Base-by-base conservation (phyloP, 2,888 invertebrate species). In the Gastrophysa polygoni region DNA sequence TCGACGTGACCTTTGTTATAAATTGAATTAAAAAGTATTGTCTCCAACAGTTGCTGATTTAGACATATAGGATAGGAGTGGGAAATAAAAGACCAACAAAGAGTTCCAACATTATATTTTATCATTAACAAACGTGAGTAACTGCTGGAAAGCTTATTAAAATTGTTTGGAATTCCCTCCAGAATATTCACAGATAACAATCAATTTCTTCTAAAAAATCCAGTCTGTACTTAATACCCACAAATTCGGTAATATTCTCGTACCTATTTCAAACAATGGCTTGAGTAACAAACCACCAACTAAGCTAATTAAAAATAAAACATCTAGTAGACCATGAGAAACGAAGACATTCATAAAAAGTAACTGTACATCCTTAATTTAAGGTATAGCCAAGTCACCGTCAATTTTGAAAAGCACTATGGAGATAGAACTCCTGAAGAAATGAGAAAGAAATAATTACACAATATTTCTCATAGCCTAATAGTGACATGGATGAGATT, bases 41-140 rank as follows among this genome's bases (percentile, higher is more conserved):
- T n/a, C n/a, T n/a, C n/a, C n/a, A n/a, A n/a, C n/a, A n/a, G n/a
- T n/a, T n/a, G n/a, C n/a, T n/a, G n/a, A n/a, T n/a, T n/a, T n/a
- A n/a, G n/a, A n/a, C n/a, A n/a, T n/a, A n/a, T n/a, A n/a, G n/a
- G n/a, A n/a, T n/a, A n/a, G 24, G 24, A 24, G 3, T 24, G 51
- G 32, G 18, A 52, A 52, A 52, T 24, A 38, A 52, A 52, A 52
- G 24, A 20, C 43, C 10, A 14, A 29, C 32, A 46, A 14, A 24
- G 20, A 29, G 21, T 59, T 59, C 59, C 46, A 59, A 59, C 59
- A 54, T 59, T 29, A 59, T 44, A 44, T 38, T 59, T 59, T 59
- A 59, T 59, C 54, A 21, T 54, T 54, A 59, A 52, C 52, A 59
- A 44, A 59, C 28, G 52, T 46, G 29, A 51, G 59, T 59, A 46